Conservation (phyloP, 2,888 invertebrate species). For the Acleris sparsana region DNA sequence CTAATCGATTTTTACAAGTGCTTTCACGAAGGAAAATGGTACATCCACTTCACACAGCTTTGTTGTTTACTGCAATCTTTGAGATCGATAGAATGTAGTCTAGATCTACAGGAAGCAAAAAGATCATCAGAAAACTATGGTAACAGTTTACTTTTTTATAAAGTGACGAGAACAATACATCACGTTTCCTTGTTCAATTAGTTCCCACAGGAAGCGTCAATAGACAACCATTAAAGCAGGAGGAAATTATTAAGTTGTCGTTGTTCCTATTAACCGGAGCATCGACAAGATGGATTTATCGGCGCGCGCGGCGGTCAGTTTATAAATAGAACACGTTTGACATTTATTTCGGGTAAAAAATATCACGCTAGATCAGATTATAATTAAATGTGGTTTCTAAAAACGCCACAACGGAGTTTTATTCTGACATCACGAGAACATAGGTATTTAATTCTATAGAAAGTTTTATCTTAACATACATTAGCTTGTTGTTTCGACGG, state of each 20-base stretch:
- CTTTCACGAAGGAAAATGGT: too few species aligned
- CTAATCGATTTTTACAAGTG: too few species aligned
- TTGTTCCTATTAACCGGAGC: constrained; percentile 64
- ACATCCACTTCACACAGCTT: too few species aligned
- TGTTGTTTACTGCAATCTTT: too few species aligned
- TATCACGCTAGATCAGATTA: too few species aligned
- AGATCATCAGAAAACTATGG: not conserved
- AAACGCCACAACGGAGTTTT: not conserved
- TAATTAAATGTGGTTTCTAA: constrained; percentile 23
- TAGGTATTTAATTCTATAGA: too few species aligned
- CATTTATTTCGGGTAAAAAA: constrained; percentile 43
- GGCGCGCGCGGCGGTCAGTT: constrained; percentile 46
- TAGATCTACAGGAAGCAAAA: not conserved
- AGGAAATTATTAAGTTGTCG: constrained; percentile 81
- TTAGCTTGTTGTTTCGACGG: too few species aligned
- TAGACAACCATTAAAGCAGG: constrained; percentile 49
- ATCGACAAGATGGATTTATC: constrained; percentile 72
- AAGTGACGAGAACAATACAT: constrained; percentile 23
- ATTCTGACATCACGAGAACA: too few species aligned
- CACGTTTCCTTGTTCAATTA: constrained; percentile 30
- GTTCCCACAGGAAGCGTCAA: constrained; percentile 41
- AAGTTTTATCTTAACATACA: too few species aligned
- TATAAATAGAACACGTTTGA: constrained; percentile 56
- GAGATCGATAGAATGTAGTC: too few species aligned
- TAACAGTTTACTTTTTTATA: not conserved